Base-by-base conservation (phyloP, 1,140 invertebrate genomes). In the Ctenoplectra terminalis region DNA sequence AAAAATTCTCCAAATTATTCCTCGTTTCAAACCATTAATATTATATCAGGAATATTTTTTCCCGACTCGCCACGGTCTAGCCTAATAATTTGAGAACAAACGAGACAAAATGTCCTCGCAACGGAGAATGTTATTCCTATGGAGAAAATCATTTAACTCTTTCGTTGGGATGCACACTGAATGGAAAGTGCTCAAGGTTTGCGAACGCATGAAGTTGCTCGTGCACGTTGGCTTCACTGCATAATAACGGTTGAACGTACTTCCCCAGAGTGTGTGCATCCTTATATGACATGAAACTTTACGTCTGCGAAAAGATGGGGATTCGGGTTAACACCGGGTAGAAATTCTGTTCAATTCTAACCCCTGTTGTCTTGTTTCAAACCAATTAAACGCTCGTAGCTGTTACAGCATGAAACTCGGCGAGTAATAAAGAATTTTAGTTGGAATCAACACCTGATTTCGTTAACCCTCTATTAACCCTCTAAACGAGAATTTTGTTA, bases 171-270 rank as follows among this genome's bases (percentile, higher is more conserved):
- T 37, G 76, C 43, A n/a, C 76, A 26, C 40, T 48, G 66, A 78
- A 78, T 78, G 43, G 76, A 71, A 71, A 71, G n/a, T 78, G n/a
- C 31, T 40, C 7, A 15, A 15, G 52, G 64, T 23, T 37, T 26
- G 54, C 31, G 31, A 46, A 29, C 67, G 66, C 43, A 48, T n/a
- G 31, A 71, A 78, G 54, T 76, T 76, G 26, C 73, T 13, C 20
- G 73, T 23, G 50, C 54, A 78, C 66, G 66, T 78, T 60, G 52
- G 66, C 31, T 48, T 37, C 76, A 37, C 20, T 31, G 66, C 66
- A 78, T 78, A 78, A 78, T 78, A 78, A 78, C 66, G 66, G 54
- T 71, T 26, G 15, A 71, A 50, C 54, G 54, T 78, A 40, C 66
- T 71, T 50, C 20, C 31, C 3, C 15, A 43, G n/a, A 46, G 40